Evolutionary conservation across 2,113 vertebrate genomes (phyloP).

Genomic region (Ictalurus furcatus): DNA sequence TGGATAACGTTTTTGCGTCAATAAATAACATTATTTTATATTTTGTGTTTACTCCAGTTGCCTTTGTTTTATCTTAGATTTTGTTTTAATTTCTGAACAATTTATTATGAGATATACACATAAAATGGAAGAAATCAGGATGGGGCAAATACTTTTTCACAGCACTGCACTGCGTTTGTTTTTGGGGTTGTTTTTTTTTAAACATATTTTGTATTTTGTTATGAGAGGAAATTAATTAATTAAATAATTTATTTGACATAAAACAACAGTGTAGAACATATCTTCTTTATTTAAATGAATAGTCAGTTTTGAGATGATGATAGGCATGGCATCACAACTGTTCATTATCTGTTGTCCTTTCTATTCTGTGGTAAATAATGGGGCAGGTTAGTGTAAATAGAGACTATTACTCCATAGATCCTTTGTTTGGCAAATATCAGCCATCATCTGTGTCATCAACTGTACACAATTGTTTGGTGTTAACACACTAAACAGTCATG

Average conservation of each 20-base stretch:
- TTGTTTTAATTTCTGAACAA: too few relatives aligned
- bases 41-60: too few relatives aligned
- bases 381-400: neutral
- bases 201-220: neutral
- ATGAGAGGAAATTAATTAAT: neutral
- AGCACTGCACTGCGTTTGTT: neutral
- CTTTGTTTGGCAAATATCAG: constrained; percentile 13
- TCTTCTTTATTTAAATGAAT: neutral
- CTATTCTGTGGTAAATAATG: neutral
- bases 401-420: neutral
- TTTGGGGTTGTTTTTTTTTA: neutral
- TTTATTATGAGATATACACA: too few relatives aligned
- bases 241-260: neutral
- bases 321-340: neutral
- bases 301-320: neutral
- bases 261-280: neutral
- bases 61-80: too few relatives aligned
- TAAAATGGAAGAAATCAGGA: too few relatives aligned
- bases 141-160: too few relatives aligned
- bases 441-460: neutral
- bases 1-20: too few relatives aligned
- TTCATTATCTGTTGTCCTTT: neutral
- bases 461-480: neutral
- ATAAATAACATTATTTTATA: too few relatives aligned
- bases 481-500: neutral